Conservation (phyloP, 2,797 vertebrate species). For the Micropoecilia bifurca region DNA sequence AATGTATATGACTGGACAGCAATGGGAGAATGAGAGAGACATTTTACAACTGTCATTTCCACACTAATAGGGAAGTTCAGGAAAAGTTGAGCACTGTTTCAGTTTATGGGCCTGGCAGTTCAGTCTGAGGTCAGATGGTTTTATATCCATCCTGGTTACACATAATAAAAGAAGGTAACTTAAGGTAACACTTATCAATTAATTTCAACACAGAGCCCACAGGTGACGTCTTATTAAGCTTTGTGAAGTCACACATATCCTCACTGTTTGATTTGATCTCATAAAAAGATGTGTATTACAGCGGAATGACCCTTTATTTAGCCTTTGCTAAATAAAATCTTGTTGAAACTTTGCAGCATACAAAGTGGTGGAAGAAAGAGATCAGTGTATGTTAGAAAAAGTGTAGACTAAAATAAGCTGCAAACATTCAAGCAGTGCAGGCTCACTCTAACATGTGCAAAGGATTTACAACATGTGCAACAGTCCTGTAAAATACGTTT, state of each 20-base stretch:
- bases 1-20: slow-evolving; percentile 40
- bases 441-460: not conserved
- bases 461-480: not conserved
- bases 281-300: slow-evolving; percentile 49
- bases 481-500: not conserved
- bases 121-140: slow-evolving; percentile 84
- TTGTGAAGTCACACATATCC: slow-evolving; percentile 26
- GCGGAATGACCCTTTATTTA: not conserved
- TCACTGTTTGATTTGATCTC: slow-evolving; percentile 47
- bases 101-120: slow-evolving; percentile 86
- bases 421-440: slow-evolving; percentile 3
- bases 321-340: slow-evolving; percentile 5
- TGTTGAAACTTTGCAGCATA: slow-evolving; percentile 8
- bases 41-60: slow-evolving; percentile 88
- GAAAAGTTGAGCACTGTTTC: slow-evolving; percentile 88
- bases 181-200: slow-evolving; percentile 60
- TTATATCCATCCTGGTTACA: slow-evolving; percentile 51
- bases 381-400: not conserved
- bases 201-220: slow-evolving; percentile 47
- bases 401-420: not conserved
- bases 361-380: not conserved
- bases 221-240: slow-evolving; percentile 39
- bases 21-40: slow-evolving; percentile 43
- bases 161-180: slow-evolving; percentile 69
- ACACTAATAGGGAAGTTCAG: slow-evolving; percentile 86